A percentile compares a stretch with the other conserved stretches of the same genome.
These are phyloP conservation scores for Enoplosus armatus DNA, from an alignment of 2,797 vertebrate genomes.

Conservation along the genomic window DNA sequence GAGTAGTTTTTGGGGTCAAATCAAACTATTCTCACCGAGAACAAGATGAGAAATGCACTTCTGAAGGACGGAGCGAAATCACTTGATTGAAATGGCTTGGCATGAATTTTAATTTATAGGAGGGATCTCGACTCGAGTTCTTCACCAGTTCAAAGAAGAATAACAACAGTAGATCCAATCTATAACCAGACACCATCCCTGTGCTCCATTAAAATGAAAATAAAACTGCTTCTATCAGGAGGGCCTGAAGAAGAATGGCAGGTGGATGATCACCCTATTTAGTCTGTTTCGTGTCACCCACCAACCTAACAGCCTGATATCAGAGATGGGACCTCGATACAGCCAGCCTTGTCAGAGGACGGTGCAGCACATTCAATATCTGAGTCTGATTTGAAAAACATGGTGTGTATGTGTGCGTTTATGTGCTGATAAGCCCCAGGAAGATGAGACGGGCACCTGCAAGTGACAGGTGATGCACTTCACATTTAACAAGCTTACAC, in stretches of 20 bases:
- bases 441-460: slow-evolving; percentile 64
- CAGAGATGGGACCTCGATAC: slow-evolving; percentile 44
- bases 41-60: slow-evolving; percentile 41
- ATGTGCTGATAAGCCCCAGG: slow-evolving; percentile 68
- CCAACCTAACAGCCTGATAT: slow-evolving; percentile 41
- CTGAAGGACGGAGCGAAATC: slow-evolving; percentile 29
- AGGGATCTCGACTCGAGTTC: slow-evolving; percentile 8
- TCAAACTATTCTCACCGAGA: slow-evolving; percentile 23
- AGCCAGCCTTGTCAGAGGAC: slow-evolving; percentile 48
- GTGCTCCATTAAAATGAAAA: slow-evolving; percentile 43
- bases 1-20: slow-evolving; percentile 30
- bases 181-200: slow-evolving; percentile 18
- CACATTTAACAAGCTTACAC: slow-evolving; percentile 85
- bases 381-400: slow-evolving; percentile 66
- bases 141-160: slow-evolving; percentile 31
- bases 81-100: slow-evolving; percentile 33
- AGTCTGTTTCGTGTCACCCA: slow-evolving; percentile 42
- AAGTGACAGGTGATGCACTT: slow-evolving; percentile 81
- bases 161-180: slow-evolving; percentile 26
- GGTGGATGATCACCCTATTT: slow-evolving; percentile 50
- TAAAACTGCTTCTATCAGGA: slow-evolving; percentile 21
- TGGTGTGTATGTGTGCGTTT: slow-evolving; percentile 43
- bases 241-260: slow-evolving; percentile 26
- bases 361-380: slow-evolving; percentile 38
- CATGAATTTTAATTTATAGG: slow-evolving; percentile 28